Evolutionary conservation across 1,140 invertebrate genomes (phyloP), one percentile per base, ranked within the genome.

Genomic region (Tetranychus cinnabarinus): DNA sequence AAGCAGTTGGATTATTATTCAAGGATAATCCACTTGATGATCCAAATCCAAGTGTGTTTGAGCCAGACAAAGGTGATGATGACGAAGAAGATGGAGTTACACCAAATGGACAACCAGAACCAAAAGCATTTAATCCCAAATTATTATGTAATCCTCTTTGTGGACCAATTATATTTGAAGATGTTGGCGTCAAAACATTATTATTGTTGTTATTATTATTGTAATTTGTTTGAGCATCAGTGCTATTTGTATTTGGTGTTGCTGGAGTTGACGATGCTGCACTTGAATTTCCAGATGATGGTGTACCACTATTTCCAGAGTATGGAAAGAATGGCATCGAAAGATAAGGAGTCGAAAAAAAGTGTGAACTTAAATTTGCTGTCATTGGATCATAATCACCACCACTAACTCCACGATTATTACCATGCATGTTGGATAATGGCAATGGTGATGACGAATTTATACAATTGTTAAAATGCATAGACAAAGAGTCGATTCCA

Each of bases 271-370:
- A 15, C 15, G 7, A 42, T 6, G 39, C 39, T 42, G 39, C 39
- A 42, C 10, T 42, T 42, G 39, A 10, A 52, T 52, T 52, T 8
- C n/a, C 31, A 52, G 50, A 31, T 52, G 50, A 52, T 8, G 50
- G 31, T 52, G 50, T n/a, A n/a, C 50, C 50, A 52, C n/a, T n/a
- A 52, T 12, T 23, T n/a, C 5, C 5, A n/a, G 56, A 33, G 31
- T 33, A 60, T 15, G 55, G 3, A 47, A 63, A 60, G 15, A 63
- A 57, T 45, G 62, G 62, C 45, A 63, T 62, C 13, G 59, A 59
- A 5, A 63, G 3, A 57, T 63, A 63, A 8, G 62, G 47, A 23
- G 52, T 23, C 15, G 48, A n/a, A 15, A 50, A 48, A 13, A 58
- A n/a, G 31, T 37, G 60, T 50, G 35, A 31, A 42, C 10, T 42